Percentiles rank a stretch among this genome's conserved stretches.
Evolutionary conservation across 2,797 vertebrate genomes (phyloP).

Genomic region (Brachyrhaphis roseni): DNA sequence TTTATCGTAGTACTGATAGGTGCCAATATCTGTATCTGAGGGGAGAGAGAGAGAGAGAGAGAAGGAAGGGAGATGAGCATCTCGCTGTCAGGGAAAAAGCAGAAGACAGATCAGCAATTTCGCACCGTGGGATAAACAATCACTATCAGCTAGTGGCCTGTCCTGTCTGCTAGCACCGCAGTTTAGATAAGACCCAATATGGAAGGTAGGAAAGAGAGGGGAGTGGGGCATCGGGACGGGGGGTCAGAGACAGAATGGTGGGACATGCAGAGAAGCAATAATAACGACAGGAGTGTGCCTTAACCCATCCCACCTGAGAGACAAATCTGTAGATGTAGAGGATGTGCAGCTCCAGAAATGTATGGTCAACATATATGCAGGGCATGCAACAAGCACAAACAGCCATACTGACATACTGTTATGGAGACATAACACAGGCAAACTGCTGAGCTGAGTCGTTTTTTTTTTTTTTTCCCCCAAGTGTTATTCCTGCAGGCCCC

Average conservation of each 20-base stretch:
- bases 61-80: slow-evolving; percentile 70
- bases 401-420: slow-evolving; percentile 15
- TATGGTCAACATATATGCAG: slow-evolving; percentile 29
- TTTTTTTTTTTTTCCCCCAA: slow-evolving; percentile 20
- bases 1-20: slow-evolving; percentile 92
- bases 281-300: slow-evolving; percentile 71
- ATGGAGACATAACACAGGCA: slow-evolving; percentile 39
- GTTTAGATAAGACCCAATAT: slow-evolving; percentile 75
- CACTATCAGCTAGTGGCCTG: slow-evolving; percentile 80
- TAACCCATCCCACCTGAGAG: slow-evolving; percentile 58
- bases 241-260: slow-evolving; percentile 33
- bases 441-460: slow-evolving; percentile 69
- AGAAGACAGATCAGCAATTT: slow-evolving; percentile 81
- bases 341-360: slow-evolving; percentile 30
- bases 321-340: slow-evolving; percentile 47
- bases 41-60: slow-evolving; percentile 40
- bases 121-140: slow-evolving; percentile 82
- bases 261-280: slow-evolving; percentile 59
- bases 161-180: slow-evolving; percentile 77
- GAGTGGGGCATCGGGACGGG: slow-evolving; percentile 7
- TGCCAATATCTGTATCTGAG: slow-evolving; percentile 92
- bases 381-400: slow-evolving; percentile 11
- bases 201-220: slow-evolving; percentile 20
- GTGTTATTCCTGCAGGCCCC: slow-evolving; percentile 73
- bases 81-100: slow-evolving; percentile 77